phyloP scores from a whole-genome alignment of 2,888 invertebrate species.

The Caenorhabditis imperialis region DNA sequence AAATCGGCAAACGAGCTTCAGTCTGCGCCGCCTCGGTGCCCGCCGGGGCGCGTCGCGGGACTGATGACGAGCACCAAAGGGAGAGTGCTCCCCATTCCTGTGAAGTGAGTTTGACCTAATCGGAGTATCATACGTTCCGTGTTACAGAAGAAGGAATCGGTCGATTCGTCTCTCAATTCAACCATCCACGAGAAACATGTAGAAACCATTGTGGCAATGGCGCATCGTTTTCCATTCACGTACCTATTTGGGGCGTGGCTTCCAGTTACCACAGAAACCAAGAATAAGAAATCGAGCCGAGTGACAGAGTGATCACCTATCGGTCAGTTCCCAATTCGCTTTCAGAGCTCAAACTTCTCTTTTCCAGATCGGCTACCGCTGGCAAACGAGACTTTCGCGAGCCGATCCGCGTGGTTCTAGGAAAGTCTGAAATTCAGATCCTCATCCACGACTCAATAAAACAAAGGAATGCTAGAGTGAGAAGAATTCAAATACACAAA shows the following conservation, averaged over 20 bases:
- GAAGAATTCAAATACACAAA: too few relatives aligned
- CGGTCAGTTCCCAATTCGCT: neutral
- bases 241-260: constrained; percentile 2
- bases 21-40: constrained; percentile 30
- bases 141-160: constrained; percentile 11
- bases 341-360: neutral
- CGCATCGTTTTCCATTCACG: constrained; percentile 20
- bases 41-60: constrained; percentile 19
- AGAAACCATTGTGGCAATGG: constrained; percentile 32
- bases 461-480: too few relatives aligned
- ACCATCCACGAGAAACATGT: constrained; percentile 3
- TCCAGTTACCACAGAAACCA: neutral
- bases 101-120: too few relatives aligned
- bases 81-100: too few relatives aligned
- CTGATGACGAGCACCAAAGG: neutral
- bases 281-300: constrained; percentile 28
- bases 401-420: constrained; percentile 26
- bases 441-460: constrained; percentile 16
- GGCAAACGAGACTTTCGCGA: constrained; percentile 3
- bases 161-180: too few relatives aligned
- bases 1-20: constrained; percentile 36
- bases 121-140: too few relatives aligned
- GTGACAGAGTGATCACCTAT: constrained; percentile 37
- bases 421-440: constrained; percentile 38
- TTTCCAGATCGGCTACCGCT: constrained; percentile 12